phyloP scores from a whole-genome alignment of 92 coral and sea anemone species.

The Metridium senile region DNA sequence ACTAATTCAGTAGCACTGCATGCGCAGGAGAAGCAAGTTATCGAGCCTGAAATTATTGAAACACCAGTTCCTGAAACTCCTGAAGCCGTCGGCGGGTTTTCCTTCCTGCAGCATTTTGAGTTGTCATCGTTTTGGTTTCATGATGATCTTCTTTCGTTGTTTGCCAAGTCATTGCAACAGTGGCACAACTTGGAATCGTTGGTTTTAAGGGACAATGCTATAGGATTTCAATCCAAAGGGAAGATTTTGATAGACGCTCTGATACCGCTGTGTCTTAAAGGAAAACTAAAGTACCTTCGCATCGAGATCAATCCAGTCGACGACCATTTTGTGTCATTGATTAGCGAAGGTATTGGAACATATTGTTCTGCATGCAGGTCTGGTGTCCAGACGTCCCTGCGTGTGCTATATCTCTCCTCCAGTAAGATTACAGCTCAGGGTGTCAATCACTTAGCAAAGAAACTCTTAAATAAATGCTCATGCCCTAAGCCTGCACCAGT shows the following conservation, averaged over 20 bases:
- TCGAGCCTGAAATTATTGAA: slow-evolving; percentile 12
- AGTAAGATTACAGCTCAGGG: slow-evolving; percentile 46
- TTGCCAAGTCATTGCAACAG: slow-evolving; percentile 43
- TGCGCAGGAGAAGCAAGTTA: slow-evolving; percentile 4
- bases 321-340: slow-evolving; percentile 42
- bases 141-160: slow-evolving; percentile 28
- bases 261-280: slow-evolving; percentile 44
- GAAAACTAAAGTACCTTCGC: slow-evolving; percentile 35
- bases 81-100: slow-evolving; percentile 54
- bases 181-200: slow-evolving; percentile 47
- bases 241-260: slow-evolving; percentile 43
- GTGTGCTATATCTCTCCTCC: slow-evolving; percentile 45
- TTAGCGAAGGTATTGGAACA: slow-evolving; percentile 44
- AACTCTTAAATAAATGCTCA: slow-evolving; percentile 35
- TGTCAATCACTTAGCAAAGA: slow-evolving; percentile 41
- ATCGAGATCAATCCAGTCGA: slow-evolving; percentile 45
- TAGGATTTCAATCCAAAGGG: slow-evolving; percentile 44
- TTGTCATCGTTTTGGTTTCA: slow-evolving; percentile 45
- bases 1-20: not conserved
- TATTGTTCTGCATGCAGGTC: slow-evolving; percentile 39
- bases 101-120: slow-evolving; percentile 53
- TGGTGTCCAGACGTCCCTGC: slow-evolving; percentile 40
- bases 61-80: slow-evolving; percentile 44
- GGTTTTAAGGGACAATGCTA: slow-evolving; percentile 46
- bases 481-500: slow-evolving; percentile 15